Conservation (phyloP, 1,140 invertebrate genomes). For the Drosophila nikananu region DNA sequence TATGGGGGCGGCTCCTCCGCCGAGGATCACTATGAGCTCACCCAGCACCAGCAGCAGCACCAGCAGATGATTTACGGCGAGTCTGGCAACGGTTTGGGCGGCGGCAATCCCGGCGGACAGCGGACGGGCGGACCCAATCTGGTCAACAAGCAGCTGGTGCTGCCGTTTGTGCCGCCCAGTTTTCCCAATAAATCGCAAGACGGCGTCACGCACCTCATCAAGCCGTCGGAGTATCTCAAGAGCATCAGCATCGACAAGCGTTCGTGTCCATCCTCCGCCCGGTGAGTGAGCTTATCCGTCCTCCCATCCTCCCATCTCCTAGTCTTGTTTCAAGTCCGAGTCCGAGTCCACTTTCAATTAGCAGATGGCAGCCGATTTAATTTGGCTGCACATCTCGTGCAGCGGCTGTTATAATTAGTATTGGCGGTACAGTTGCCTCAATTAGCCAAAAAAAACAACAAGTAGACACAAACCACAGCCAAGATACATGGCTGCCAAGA, state of each 20-base stretch:
- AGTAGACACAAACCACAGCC: background rate
- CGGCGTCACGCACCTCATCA: conserved; percentile 92
- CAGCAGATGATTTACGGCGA: conserved; percentile 65
- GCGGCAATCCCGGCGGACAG: conserved; percentile 22
- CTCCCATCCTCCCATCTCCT: too few species aligned
- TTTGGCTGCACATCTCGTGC: conserved; percentile 70
- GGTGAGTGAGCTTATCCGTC: conserved; percentile 62
- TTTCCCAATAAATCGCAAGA: conserved; percentile 90
- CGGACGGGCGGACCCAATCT: conserved; percentile 87
- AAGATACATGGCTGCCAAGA: conserved; percentile 34
- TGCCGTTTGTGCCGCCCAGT: conserved; percentile 95
- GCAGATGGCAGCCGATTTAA: conserved; percentile 52
- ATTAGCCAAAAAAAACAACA: conserved; percentile 52
- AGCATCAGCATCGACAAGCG: conserved; percentile 90
- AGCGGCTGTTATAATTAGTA: conserved; percentile 67
- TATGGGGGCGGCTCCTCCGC: conserved; percentile 69
- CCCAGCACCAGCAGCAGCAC: conserved; percentile 64
- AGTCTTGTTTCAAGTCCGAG: too few species aligned
- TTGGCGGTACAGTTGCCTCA: conserved; percentile 67
- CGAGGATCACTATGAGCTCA: conserved; percentile 77
- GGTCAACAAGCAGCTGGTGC: conserved; percentile 92
- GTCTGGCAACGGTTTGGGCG: background rate
- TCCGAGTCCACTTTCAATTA: conserved; percentile 32
- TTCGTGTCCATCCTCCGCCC: conserved; percentile 86
- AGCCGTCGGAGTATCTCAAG: conserved; percentile 95